Conservation (phyloP, 2,113 vertebrate species). For the Tricholaema leucomelas region DNA sequence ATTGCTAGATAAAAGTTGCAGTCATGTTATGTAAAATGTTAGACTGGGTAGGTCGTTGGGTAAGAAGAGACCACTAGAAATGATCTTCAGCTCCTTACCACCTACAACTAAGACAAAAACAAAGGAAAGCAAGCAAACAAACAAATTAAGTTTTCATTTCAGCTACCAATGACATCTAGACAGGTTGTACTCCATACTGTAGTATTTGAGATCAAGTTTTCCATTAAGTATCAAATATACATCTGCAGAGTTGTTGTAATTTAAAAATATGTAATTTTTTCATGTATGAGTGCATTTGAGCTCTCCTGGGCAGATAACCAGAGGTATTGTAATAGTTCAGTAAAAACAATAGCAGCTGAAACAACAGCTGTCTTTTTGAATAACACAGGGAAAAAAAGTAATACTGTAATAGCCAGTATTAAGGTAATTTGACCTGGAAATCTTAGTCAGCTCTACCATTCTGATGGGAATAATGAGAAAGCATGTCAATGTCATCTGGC, state of each 20-base stretch:
- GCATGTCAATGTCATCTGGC: neutral
- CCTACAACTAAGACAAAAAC: neutral
- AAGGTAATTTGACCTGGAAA: slow-evolving; percentile 23
- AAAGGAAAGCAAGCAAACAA: neutral
- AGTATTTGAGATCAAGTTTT: neutral
- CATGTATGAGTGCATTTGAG: neutral
- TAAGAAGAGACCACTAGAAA: neutral
- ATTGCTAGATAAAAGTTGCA: neutral
- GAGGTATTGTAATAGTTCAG: neutral
- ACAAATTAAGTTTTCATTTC: neutral
- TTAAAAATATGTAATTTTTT: neutral
- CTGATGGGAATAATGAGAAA: neutral
- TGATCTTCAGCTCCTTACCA: neutral
- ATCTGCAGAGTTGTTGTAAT: neutral
- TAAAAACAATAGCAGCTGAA: slow-evolving; percentile 16
- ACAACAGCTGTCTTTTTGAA: no score
- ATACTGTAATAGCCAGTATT: neutral
- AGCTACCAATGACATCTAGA: neutral
- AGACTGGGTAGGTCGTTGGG: neutral
- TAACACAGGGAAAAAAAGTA: neutral
- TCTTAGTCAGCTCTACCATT: slow-evolving; percentile 19
- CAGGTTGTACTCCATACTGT: neutral
- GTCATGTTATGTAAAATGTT: neutral
- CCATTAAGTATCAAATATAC: neutral
- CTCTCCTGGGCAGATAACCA: slow-evolving; percentile 1